phyloP scores from a whole-genome alignment of 2,888 invertebrate species.

The Lycia hirtaria region DNA sequence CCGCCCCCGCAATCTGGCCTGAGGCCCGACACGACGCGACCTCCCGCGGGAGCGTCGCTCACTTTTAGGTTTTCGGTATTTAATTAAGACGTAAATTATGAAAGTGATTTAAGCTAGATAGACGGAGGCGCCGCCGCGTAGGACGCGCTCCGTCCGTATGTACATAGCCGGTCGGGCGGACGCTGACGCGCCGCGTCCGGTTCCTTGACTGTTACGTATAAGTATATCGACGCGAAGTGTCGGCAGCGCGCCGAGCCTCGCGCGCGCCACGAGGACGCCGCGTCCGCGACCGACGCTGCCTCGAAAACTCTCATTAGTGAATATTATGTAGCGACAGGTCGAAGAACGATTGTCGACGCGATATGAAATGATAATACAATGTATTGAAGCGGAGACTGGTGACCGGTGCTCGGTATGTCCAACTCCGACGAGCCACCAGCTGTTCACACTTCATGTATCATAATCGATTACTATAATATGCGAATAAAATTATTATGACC shows the following conservation, averaged over 20 bases:
- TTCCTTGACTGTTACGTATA: slow-evolving; percentile 82
- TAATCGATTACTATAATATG: slow-evolving; percentile 85
- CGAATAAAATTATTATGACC: slow-evolving; percentile 84
- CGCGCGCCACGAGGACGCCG: slow-evolving; percentile 60
- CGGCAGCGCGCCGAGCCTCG: slow-evolving; percentile 54
- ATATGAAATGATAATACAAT: slow-evolving; percentile 77
- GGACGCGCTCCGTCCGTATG: slow-evolving; percentile 70
- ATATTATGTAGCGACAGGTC: slow-evolving; percentile 79
- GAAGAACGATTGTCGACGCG: slow-evolving; percentile 77
- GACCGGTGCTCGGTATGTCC: slow-evolving; percentile 58
- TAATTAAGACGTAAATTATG: slow-evolving; percentile 82
- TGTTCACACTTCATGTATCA: slow-evolving; percentile 80
- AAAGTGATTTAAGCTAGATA: slow-evolving; percentile 77
- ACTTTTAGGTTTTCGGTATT: slow-evolving; percentile 75
- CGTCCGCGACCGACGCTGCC: slow-evolving; percentile 70
- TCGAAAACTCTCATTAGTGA: slow-evolving; percentile 83
- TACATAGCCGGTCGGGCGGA: slow-evolving; percentile 78
- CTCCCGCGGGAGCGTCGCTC: slow-evolving; percentile 46
- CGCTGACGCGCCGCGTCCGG: slow-evolving; percentile 53
- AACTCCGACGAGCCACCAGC: slow-evolving; percentile 65
- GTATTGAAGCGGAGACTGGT: slow-evolving; percentile 71
- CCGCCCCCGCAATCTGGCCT: slow-evolving; percentile 44
- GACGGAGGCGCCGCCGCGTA: slow-evolving; percentile 49
- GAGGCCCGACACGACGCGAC: slow-evolving; percentile 38
- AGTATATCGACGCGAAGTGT: slow-evolving; percentile 77